phyloP scores from a whole-genome alignment of 2,113 vertebrate genomes.

The Pyxicephalus adspersus region DNA sequence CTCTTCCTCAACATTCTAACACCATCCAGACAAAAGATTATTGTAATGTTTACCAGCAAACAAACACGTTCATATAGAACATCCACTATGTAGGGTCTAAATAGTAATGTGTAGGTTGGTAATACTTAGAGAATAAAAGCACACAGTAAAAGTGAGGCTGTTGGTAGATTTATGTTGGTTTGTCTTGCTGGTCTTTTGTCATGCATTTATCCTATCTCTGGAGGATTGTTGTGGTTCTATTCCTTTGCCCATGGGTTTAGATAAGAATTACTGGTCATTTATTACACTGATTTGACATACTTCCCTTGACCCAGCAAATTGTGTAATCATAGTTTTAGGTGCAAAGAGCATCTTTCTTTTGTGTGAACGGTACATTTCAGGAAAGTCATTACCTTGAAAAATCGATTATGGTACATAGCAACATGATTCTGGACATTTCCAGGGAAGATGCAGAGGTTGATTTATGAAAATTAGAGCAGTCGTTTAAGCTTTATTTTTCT shows the following conservation, averaged over 20 bases:
- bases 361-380: background rate
- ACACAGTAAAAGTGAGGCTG: background rate
- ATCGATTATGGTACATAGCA: background rate
- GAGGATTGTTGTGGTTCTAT: background rate
- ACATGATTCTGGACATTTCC: no score
- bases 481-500: no score
- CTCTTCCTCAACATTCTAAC: no score
- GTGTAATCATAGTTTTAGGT: background rate
- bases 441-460: no score
- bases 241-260: background rate
- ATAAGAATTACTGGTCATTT: background rate
- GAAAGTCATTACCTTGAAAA: background rate
- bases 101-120: no score
- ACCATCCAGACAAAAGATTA: no score
- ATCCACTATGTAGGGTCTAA: no score
- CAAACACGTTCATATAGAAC: no score
- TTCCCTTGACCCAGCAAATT: constrained; percentile 1
- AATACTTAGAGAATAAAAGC: background rate
- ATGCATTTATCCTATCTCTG: constrained; percentile 20
- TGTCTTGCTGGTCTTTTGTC: background rate
- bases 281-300: constrained; percentile 5
- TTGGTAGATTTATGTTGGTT: background rate
- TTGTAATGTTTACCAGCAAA: no score
- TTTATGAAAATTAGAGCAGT: no score
- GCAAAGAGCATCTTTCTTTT: constrained; percentile 7